Conservation (phyloP, 2,113 vertebrate species). For the Ciconia boyciana region DNA sequence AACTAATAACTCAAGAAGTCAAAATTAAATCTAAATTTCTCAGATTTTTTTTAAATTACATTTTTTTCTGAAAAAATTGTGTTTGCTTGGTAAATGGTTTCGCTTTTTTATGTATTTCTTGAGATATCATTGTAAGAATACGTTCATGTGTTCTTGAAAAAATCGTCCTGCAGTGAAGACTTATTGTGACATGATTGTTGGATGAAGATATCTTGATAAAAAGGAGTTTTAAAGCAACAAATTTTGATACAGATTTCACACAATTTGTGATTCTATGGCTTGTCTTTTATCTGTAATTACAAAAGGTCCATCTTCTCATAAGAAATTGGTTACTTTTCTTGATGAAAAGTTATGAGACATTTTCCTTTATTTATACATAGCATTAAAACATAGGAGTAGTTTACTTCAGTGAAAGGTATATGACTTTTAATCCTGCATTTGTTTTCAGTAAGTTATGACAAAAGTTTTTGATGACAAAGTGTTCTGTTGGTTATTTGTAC, state of each 20-base stretch:
- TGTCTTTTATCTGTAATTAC: not conserved
- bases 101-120: not conserved
- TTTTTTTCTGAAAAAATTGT: not conserved
- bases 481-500: not conserved
- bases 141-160: not conserved
- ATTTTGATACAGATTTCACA: not conserved
- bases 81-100: not conserved
- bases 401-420: not conserved
- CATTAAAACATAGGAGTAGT: not conserved
- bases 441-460: not conserved
- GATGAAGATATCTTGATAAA: not conserved
- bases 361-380: not conserved
- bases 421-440: not conserved
- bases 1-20: not conserved
- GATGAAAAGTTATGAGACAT: not conserved
- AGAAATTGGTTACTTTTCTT: not conserved
- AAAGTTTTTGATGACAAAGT: not conserved
- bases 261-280: fast-evolving
- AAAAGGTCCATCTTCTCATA: not conserved
- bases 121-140: not conserved
- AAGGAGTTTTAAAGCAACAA: not conserved
- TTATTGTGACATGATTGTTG: not conserved
- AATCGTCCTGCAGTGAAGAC: not conserved
- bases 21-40: not conserved
- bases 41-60: not conserved